These are phyloP conservation scores for Neoscelio sp. DNA, from an alignment of 2,888 invertebrate species.

Conservation along the genomic window DNA sequence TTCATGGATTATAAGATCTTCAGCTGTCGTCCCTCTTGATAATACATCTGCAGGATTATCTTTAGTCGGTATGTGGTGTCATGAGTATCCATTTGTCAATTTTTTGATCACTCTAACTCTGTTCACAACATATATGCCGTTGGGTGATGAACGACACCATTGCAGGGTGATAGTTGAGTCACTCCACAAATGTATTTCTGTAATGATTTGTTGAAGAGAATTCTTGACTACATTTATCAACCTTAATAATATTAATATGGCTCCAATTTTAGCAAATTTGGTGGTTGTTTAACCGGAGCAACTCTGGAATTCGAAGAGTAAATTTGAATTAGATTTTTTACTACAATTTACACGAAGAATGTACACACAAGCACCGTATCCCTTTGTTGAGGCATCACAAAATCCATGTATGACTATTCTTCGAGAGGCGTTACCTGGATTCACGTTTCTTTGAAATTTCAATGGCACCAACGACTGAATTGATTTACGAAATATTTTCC, in stretches of 20 bases:
- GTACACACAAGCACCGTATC: constrained; percentile 4
- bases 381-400: constrained; percentile 6
- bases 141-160: constrained; percentile 22
- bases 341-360: no score
- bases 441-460: background rate
- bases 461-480: background rate
- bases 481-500: background rate
- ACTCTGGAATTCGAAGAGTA: no score
- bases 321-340: no score
- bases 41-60: background rate
- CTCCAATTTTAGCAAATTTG: constrained; percentile 25
- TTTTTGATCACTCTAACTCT: constrained; percentile 8
- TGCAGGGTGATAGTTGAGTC: constrained; percentile 21
- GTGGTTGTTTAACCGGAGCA: no score
- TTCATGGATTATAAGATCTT: background rate
- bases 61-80: constrained; percentile 6
- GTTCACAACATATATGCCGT: background rate
- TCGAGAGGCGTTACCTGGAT: background rate
- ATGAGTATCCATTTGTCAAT: background rate
- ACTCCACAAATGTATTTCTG: constrained; percentile 24
- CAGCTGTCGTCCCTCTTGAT: background rate
- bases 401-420: background rate
- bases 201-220: constrained; percentile 2
- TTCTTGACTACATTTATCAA: constrained; percentile 6
- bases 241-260: constrained; percentile 3